phyloP scores from a whole-genome alignment of 2,113 vertebrate genomes.

The Xerus inauris region DNA sequence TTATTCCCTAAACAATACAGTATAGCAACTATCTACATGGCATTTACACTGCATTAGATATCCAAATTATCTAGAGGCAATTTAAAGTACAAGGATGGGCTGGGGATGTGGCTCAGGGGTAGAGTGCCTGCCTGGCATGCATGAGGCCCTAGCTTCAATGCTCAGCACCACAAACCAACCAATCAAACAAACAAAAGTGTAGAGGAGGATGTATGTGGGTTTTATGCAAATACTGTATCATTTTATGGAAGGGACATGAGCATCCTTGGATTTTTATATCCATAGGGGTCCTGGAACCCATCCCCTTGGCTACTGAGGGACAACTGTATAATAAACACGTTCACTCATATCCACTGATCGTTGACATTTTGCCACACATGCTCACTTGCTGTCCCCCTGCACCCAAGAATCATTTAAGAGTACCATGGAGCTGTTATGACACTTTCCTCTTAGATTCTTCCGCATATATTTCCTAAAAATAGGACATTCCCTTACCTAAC shows the following conservation, averaged over 20 bases:
- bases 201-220: neutral
- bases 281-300: neutral
- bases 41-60: neutral
- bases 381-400: neutral
- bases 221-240: neutral
- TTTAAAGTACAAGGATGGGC: neutral
- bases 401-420: neutral
- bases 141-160: no score
- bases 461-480: neutral
- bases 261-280: neutral
- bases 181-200: neutral
- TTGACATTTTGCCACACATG: neutral
- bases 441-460: neutral
- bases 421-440: neutral
- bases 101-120: no score
- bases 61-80: neutral
- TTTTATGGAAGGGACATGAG: neutral
- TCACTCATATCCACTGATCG: neutral
- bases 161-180: no score
- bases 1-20: neutral
- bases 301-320: neutral
- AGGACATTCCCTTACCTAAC: neutral
- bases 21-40: neutral
- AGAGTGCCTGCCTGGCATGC: no score
- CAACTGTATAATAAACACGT: neutral